Conservation (phyloP, 2,888 invertebrate species). For the Adineta ricciae region DNA sequence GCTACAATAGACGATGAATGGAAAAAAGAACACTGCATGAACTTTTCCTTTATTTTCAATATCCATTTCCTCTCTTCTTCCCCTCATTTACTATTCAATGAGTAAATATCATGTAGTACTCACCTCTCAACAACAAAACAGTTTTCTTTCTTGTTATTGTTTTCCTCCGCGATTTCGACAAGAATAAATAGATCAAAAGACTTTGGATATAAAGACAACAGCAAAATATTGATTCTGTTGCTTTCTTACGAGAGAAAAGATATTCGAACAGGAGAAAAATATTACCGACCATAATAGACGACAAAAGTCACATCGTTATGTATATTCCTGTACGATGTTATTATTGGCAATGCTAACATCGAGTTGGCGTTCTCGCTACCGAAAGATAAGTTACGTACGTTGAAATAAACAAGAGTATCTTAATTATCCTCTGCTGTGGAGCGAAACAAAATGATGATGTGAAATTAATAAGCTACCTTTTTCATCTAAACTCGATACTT, state of each 20-base stretch:
- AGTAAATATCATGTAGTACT: background rate
- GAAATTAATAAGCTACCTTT: background rate
- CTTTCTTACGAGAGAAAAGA: background rate
- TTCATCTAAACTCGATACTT: background rate
- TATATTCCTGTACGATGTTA: background rate
- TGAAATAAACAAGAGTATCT: background rate
- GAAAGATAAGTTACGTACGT: background rate
- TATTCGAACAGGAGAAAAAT: background rate
- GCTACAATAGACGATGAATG: background rate
- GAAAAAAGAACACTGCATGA: background rate
- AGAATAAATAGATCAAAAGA: background rate
- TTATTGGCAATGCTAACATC: background rate
- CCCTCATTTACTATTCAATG: background rate
- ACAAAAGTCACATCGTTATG: background rate
- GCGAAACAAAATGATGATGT: too few relatives aligned
- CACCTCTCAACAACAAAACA: background rate
- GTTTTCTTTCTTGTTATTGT: background rate
- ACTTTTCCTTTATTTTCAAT: background rate
- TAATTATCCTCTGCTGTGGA: background rate
- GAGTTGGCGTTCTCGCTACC: background rate
- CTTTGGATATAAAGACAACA: background rate
- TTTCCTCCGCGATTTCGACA: background rate
- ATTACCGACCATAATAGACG: background rate
- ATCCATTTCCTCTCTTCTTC: background rate
- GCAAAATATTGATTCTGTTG: background rate